A percentile compares a stretch with the other conserved stretches of the same genome.
Conservation (phyloP, 2,113 vertebrate species). For the Periophthalmus modestus region DNA sequence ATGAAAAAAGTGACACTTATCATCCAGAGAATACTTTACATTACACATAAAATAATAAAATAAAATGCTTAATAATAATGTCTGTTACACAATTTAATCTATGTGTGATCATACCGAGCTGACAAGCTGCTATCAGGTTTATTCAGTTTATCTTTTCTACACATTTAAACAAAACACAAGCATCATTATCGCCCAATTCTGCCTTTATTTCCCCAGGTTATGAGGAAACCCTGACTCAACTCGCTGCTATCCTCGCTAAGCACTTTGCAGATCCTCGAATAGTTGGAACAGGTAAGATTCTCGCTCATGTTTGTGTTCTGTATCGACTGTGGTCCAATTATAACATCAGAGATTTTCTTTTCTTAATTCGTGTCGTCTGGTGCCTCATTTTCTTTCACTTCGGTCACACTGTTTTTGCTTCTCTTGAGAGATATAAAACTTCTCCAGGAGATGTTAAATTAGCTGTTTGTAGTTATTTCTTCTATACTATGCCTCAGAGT, state of each 20-base stretch:
- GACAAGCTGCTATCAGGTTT: neutral
- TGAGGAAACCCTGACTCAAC: conserved; percentile 89
- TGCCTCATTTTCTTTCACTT: too few species aligned
- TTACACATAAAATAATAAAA: too few species aligned
- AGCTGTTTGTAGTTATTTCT: too few species aligned
- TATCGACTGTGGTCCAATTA: neutral
- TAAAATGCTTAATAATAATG: too few species aligned
- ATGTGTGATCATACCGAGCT: neutral
- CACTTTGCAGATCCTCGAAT: conserved; percentile 95
- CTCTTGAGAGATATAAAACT: too few species aligned
- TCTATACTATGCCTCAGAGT: too few species aligned
- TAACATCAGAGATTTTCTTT: neutral
- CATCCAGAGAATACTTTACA: too few species aligned
- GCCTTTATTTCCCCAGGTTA: conserved; percentile 78
- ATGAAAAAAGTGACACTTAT: too few species aligned
- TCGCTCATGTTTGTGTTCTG: neutral
- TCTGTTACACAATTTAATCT: neutral
- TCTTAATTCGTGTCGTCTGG: too few species aligned
- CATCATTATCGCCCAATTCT: neutral
- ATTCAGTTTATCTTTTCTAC: neutral
- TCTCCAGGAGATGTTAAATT: too few species aligned
- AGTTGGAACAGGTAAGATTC: conserved; percentile 88
- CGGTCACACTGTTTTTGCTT: too few species aligned
- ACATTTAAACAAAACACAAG: neutral
- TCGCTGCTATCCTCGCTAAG: conserved; percentile 93